Percentiles rank a stretch among this genome's conserved stretches.
Evolutionary conservation across 2,888 invertebrate genomes (phyloP).

Genomic region (Sceliomorpha sp.): DNA sequence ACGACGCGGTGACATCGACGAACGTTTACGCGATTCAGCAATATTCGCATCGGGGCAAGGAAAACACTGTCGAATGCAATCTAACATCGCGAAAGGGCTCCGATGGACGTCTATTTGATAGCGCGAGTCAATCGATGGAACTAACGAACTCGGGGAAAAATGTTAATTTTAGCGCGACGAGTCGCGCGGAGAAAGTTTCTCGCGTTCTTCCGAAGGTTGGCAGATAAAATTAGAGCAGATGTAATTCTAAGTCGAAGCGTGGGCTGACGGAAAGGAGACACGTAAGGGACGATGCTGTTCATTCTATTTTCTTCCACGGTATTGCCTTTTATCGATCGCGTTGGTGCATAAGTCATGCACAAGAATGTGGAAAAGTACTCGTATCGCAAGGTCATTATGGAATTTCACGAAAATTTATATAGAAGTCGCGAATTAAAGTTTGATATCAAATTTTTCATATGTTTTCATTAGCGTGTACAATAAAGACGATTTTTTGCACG

Average conservation of each 20-base stretch:
- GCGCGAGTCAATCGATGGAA: conserved; percentile 1
- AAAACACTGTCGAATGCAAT: neutral
- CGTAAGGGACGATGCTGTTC: conserved; percentile 11
- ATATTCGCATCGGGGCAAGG: neutral
- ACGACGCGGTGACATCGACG: conserved; percentile 10
- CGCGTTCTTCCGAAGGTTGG: conserved; percentile 57
- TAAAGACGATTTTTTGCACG: too few species aligned
- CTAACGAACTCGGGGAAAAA: conserved; percentile 12
- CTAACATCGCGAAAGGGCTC: too few species aligned
- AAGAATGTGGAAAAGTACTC: neutral
- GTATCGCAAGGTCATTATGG: too few species aligned
- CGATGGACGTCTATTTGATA: neutral
- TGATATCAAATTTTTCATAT: too few species aligned
- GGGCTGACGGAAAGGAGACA: conserved; percentile 17
- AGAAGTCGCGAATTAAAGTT: too few species aligned
- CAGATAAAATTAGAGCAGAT: conserved; percentile 53
- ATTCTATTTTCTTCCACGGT: conserved; percentile 15
- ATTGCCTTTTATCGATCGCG: conserved; percentile 5
- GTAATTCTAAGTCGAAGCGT: conserved; percentile 52
- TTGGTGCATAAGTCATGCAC: too few species aligned
- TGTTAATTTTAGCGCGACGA: conserved; percentile 11
- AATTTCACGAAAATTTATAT: too few species aligned
- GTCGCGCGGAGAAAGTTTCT: conserved; percentile 44
- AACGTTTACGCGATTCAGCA: neutral
- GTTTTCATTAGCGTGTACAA: too few species aligned